Percentiles rank a stretch among this genome's conserved stretches.
Conservation (phyloP, 2,888 invertebrate species). For the Zygaena filipendulae region DNA sequence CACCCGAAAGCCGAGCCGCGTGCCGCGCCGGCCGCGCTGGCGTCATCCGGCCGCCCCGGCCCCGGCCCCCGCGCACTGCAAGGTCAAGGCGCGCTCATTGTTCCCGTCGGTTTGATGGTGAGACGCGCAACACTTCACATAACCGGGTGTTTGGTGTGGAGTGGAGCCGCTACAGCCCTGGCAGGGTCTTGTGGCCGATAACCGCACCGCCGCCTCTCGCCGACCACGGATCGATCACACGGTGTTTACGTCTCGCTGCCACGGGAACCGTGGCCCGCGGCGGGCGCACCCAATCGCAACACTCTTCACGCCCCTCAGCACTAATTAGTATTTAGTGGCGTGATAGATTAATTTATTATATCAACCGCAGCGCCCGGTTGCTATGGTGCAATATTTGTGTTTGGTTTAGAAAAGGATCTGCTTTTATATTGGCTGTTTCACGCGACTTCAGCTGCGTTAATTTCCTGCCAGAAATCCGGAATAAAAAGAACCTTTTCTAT, state of each 20-base stretch:
- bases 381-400: too few relatives aligned
- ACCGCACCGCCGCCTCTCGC: constrained; percentile 29
- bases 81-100: constrained; percentile 64
- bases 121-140: constrained; percentile 36
- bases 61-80: constrained; percentile 55
- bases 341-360: constrained; percentile 10
- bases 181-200: constrained; percentile 22
- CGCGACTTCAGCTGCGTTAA: too few relatives aligned
- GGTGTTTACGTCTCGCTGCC: constrained; percentile 57
- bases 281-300: constrained; percentile 32
- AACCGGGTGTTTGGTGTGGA: constrained; percentile 26
- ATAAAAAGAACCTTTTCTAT: too few relatives aligned
- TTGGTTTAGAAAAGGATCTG: too few relatives aligned
- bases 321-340: constrained; percentile 23
- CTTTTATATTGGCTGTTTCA: too few relatives aligned
- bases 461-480: too few relatives aligned
- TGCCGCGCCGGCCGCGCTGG: constrained; percentile 48
- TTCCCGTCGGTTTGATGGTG: constrained; percentile 45
- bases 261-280: constrained; percentile 47
- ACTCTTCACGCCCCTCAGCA: constrained; percentile 26
- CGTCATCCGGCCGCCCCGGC: constrained; percentile 60
- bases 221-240: constrained; percentile 62
- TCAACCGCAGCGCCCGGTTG: constrained; percentile 10
- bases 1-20: constrained; percentile 64
- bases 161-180: constrained; percentile 21